Evolutionary conservation across 1,140 invertebrate species (phyloP), one percentile per base, ranked within the genome.

Genomic region (Pemphigus obesinymphae): DNA sequence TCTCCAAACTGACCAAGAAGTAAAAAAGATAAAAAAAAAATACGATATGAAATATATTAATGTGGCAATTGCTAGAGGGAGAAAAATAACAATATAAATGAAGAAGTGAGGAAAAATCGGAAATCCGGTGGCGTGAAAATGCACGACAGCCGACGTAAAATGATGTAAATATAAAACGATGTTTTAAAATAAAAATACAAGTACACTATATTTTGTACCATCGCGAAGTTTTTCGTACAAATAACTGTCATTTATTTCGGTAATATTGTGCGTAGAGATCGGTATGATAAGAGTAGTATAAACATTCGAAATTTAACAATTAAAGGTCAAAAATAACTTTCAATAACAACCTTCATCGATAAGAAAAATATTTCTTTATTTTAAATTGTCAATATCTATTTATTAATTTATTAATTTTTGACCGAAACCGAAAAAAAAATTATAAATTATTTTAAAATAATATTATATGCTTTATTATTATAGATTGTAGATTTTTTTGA

Each of bases 141-240:
- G 43, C 17, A 50, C 26, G 45, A 29, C 70, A 31, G 70, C 68
- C 23, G 68, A 72, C 40, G 26, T 29, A 72, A 73, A 45, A 73
- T 8, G 45, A 73, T 45, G 45, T 31, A 73, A 73, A 31, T 31
- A 31, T 50, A 50, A 43, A 50, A 73, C 26, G 45, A 73, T 48
- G 45, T 73, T 73, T 72, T 73, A 40, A 70, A 70, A 70, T 66
- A 43, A 48, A 72, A 73, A 50, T 73, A 50, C 50, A 50, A 73
- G 43, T n/a, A 50, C 70, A 20, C 45, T 20, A 17, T n/a, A n/a
- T 73, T 73, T 50, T 31, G 70, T 31, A 34, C 26, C 17, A 20
- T 17, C 45, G 40, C 43, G 13, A 50, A 7, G 45, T 73, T 73
- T 34, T 31, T 31, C 6, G n/a, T 26, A 31, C 26, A 23, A 31